Conservation (phyloP, 2,113 vertebrate species). For the Osmerus eperlanus region DNA sequence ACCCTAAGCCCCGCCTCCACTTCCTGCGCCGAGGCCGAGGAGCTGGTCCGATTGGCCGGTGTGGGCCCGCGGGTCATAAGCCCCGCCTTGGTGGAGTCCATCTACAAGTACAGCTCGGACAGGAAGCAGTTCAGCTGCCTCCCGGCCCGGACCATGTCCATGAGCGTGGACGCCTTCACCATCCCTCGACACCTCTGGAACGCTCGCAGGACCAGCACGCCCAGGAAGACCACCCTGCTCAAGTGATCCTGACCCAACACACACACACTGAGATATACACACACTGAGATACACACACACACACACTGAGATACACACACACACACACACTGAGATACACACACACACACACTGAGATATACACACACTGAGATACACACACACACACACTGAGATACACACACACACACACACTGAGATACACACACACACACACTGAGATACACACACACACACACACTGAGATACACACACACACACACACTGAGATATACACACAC, state of each 20-base stretch:
- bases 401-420: too few species aligned
- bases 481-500: too few species aligned
- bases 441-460: too few species aligned
- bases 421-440: too few species aligned
- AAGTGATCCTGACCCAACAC: too few species aligned
- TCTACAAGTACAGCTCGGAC: conserved; percentile 92
- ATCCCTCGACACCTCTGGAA: conserved; percentile 79
- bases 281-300: background rate
- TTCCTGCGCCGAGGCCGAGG: conserved; percentile 72
- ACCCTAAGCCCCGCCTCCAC: conserved; percentile 63
- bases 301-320: conserved; percentile 15
- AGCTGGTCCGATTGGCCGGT: conserved; percentile 77
- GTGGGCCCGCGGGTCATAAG: conserved; percentile 77
- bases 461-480: too few species aligned
- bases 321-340: background rate
- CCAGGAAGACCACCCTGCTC: conserved; percentile 27
- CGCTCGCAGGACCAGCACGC: too few species aligned
- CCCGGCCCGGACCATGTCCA: conserved; percentile 85
- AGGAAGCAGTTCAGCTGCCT: conserved; percentile 89
- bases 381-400: too few species aligned
- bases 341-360: too few species aligned
- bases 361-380: too few species aligned
- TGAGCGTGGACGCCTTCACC: conserved; percentile 89
- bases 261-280: too few species aligned
- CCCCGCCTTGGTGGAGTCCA: conserved; percentile 78